Evolutionary conservation across 2,113 vertebrate genomes (phyloP).

Genomic region (Tyto alba): DNA sequence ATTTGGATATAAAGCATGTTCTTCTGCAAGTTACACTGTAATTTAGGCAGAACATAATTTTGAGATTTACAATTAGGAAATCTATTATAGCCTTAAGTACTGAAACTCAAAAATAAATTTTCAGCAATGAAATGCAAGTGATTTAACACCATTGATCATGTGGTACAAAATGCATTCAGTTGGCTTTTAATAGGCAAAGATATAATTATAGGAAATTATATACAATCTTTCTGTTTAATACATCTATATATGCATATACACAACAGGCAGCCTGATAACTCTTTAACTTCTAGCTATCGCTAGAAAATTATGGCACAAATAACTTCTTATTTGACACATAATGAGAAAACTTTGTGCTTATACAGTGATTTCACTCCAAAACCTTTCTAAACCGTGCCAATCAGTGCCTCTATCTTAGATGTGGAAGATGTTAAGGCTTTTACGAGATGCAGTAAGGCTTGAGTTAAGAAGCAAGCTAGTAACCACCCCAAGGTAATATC

Average conservation of each 20-base stretch:
- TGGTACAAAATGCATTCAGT: slow-evolving; percentile 38
- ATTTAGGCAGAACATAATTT: slow-evolving; percentile 57
- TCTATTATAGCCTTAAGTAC: slow-evolving; percentile 48
- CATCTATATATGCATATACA: slow-evolving; percentile 5
- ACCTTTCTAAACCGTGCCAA: background rate
- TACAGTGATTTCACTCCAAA: background rate
- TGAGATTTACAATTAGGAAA: slow-evolving; percentile 47
- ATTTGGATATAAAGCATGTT: slow-evolving; percentile 46
- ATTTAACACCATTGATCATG: slow-evolving; percentile 48
- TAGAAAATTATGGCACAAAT: slow-evolving; percentile 19
- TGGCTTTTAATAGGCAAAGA: slow-evolving; percentile 44
- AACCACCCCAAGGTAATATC: background rate
- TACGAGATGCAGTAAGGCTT: background rate
- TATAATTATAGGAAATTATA: slow-evolving; percentile 61
- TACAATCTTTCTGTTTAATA: slow-evolving; percentile 38
- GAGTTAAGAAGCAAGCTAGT: background rate
- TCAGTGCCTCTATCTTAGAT: background rate
- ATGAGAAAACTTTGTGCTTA: slow-evolving; percentile 26
- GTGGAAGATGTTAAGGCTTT: background rate
- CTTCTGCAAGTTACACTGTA: slow-evolving; percentile 25
- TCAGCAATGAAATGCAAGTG: slow-evolving; percentile 44
- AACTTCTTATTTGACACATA: background rate
- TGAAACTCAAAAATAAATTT: slow-evolving; percentile 47
- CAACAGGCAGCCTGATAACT: slow-evolving; percentile 18
- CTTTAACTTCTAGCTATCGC: background rate